Percentiles rank a stretch among this genome's conserved stretches.
phyloP scores from a whole-genome alignment of 2,797 vertebrate genomes.

The Scarus forsteni region DNA sequence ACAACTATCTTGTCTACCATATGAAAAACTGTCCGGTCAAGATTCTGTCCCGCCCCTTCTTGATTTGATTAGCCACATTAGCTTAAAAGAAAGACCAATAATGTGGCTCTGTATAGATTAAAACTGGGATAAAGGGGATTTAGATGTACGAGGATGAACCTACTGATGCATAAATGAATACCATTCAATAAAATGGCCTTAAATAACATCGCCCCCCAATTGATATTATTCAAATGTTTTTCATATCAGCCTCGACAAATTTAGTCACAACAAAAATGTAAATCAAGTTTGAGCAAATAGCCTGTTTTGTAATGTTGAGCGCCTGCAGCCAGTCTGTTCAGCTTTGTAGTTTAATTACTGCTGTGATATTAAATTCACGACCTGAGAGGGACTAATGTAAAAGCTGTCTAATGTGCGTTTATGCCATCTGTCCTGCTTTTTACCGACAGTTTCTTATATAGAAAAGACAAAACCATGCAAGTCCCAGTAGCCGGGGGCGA shows the following conservation, averaged over 20 bases:
- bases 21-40: no score
- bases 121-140: no score
- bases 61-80: no score
- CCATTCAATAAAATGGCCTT: constrained; percentile 18
- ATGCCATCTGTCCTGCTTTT: background rate
- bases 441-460: background rate
- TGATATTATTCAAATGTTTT: no score
- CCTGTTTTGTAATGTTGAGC: background rate
- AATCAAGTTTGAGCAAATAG: background rate
- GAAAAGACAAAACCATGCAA: no score
- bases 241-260: background rate
- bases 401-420: background rate
- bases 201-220: no score
- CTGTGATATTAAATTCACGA: constrained; percentile 15
- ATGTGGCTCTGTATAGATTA: no score
- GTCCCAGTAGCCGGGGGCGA: no score
- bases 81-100: no score
- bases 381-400: background rate
- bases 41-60: no score
- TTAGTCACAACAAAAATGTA: background rate
- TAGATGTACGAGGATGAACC: no score
- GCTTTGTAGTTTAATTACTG: background rate
- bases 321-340: background rate
- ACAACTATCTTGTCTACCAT: no score
- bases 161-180: background rate